These are phyloP conservation scores for Apteryx owenii DNA, from an alignment of 2,113 vertebrate species.

Conservation along the genomic window DNA sequence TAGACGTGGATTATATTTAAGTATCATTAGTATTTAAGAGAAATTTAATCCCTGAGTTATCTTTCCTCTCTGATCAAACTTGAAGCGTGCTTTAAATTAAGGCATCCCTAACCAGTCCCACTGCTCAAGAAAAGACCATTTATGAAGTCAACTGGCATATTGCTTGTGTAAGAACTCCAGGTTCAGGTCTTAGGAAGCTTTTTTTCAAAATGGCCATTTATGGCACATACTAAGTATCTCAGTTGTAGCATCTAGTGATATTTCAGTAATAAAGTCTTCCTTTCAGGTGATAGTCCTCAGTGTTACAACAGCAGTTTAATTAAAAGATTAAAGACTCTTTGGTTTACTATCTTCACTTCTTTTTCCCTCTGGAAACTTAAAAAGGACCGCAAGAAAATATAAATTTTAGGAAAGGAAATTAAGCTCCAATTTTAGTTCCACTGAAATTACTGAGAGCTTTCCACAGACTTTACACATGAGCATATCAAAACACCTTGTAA, in stretches of 20 bases:
- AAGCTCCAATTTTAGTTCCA: constrained; percentile 21
- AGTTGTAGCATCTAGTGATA: constrained; percentile 16
- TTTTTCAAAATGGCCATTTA: constrained; percentile 26
- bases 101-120: neutral
- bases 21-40: neutral
- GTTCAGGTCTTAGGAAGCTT: neutral
- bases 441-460: neutral
- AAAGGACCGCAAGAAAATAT: neutral
- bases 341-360: constrained; percentile 25
- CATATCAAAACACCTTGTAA: neutral
- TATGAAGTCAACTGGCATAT: neutral
- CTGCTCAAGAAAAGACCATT: neutral
- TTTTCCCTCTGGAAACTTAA: constrained; percentile 50
- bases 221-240: neutral
- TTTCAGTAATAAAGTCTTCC: constrained; percentile 32
- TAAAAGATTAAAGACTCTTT: constrained; percentile 49
- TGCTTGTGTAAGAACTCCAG: neutral
- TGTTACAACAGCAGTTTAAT: constrained; percentile 41
- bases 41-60: neutral
- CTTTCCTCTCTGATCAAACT: neutral
- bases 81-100: neutral
- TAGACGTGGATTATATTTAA: constrained; percentile 26
- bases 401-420: constrained; percentile 35
- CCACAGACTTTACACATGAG: neutral
- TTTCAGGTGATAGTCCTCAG: neutral